phyloP scores from a whole-genome alignment of 2,113 vertebrate species.

The Guaruba guarouba region DNA sequence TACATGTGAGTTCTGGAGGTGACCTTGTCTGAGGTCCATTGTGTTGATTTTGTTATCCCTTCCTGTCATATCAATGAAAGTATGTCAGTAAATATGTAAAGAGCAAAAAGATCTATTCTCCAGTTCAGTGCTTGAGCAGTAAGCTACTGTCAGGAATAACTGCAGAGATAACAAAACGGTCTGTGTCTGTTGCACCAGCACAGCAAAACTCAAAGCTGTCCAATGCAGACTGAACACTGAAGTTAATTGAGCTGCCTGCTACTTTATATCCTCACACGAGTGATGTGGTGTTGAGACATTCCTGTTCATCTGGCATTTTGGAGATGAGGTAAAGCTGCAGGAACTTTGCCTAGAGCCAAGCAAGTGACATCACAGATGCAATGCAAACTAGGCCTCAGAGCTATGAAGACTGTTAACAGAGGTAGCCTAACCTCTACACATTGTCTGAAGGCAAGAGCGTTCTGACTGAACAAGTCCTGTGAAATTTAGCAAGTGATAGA shows the following conservation, averaged over 20 bases:
- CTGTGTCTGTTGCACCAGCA: neutral
- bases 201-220: neutral
- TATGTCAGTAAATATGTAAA: neutral
- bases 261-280: neutral
- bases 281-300: neutral
- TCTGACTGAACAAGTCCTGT: neutral
- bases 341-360: neutral
- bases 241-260: neutral
- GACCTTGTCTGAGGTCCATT: neutral
- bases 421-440: neutral
- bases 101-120: neutral
- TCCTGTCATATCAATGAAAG: neutral
- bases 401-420: neutral
- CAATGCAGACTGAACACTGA: neutral
- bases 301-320: neutral
- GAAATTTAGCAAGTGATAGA: neutral
- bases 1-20: neutral
- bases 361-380: neutral
- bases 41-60: neutral
- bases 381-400: neutral
- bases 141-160: neutral
- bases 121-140: neutral
- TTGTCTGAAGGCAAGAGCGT: neutral
- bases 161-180: neutral
- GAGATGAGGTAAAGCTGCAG: neutral